Percentiles rank a stretch among this genome's conserved stretches.
These are phyloP conservation scores for Sthenelais limicola DNA, from an alignment of 2,888 invertebrate species.

Conservation along the genomic window DNA sequence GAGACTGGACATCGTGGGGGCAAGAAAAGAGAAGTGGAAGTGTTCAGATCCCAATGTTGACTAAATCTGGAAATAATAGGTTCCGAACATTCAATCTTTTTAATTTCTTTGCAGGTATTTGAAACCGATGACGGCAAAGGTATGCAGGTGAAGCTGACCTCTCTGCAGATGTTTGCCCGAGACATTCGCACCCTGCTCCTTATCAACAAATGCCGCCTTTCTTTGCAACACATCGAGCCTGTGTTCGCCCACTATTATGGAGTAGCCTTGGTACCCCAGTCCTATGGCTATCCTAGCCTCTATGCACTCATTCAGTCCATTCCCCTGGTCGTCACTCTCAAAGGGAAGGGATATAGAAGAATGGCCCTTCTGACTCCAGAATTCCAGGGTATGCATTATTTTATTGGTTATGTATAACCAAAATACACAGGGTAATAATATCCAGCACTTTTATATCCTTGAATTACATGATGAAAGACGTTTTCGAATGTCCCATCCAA, in stretches of 20 bases:
- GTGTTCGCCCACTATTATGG: constrained; percentile 67
- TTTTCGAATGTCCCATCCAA: too few relatives aligned
- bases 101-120: background rate
- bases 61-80: too few relatives aligned
- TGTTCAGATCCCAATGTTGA: too few relatives aligned
- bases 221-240: constrained; percentile 63
- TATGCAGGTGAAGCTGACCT: constrained; percentile 61
- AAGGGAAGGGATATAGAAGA: constrained; percentile 72
- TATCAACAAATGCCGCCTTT: constrained; percentile 73
- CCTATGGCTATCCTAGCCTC: constrained; percentile 75
- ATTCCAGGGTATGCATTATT: constrained; percentile 50
- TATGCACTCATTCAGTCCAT: constrained; percentile 75
- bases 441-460: too few relatives aligned
- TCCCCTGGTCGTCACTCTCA: constrained; percentile 75
- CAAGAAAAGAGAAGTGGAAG: too few relatives aligned
- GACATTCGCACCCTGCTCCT: constrained; percentile 75
- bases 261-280: constrained; percentile 74
- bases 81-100: too few relatives aligned
- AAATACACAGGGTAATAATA: too few relatives aligned
- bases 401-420: too few relatives aligned
- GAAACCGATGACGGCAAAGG: background rate
- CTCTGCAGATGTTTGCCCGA: constrained; percentile 75
- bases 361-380: constrained; percentile 54
- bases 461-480: too few relatives aligned
- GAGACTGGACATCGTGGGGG: too few relatives aligned